Conservation (phyloP, 2,797 vertebrate genomes). For the Fratercula arctica region DNA sequence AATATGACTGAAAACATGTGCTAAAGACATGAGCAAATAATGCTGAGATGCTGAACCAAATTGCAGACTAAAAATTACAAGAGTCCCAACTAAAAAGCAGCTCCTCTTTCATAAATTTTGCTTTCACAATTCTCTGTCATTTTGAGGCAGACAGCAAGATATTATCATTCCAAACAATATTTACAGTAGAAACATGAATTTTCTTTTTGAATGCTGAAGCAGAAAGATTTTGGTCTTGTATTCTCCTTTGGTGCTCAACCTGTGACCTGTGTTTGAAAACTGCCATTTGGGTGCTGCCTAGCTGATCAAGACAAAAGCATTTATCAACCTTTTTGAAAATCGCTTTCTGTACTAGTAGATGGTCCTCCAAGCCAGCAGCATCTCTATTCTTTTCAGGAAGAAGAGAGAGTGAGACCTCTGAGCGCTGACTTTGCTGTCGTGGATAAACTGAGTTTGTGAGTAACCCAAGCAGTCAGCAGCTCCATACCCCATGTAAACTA, state of each 20-base stretch:
- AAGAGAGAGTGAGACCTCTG: background rate
- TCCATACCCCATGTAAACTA: background rate
- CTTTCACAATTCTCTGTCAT: background rate
- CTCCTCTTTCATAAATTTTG: background rate
- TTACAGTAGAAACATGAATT: background rate
- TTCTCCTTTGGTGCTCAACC: background rate
- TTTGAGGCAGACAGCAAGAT: background rate
- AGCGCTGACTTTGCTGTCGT: background rate
- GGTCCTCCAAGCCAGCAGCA: background rate
- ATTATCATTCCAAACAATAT: background rate
- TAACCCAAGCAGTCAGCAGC: background rate
- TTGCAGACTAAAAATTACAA: background rate
- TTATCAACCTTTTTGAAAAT: background rate
- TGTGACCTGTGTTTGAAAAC: background rate
- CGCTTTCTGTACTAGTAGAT: background rate
- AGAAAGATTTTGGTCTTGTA: background rate
- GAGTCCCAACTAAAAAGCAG: background rate
- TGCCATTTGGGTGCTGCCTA: background rate
- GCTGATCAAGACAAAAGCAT: background rate
- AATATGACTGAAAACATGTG: background rate
- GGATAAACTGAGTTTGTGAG: background rate
- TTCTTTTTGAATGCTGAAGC: background rate
- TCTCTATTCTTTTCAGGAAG: background rate
- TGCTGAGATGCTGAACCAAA: background rate
- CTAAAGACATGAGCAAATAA: background rate